phyloP scores from a whole-genome alignment of 1,140 invertebrate genomes.

The Pogonomyrmex californicus region DNA sequence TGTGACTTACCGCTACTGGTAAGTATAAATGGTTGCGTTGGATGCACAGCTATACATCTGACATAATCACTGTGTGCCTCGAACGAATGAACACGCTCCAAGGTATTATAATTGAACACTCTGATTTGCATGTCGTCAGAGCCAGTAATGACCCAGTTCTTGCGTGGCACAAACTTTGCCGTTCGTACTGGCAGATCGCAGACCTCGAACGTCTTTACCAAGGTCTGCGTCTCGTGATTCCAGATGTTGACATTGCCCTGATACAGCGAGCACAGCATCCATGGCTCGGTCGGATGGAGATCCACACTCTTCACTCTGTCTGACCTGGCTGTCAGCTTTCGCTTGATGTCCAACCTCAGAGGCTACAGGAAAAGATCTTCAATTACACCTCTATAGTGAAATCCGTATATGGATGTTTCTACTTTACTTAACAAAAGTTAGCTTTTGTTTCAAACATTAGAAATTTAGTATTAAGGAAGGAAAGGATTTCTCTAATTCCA shows the following conservation, averaged over 20 bases:
- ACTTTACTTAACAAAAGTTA: not conserved
- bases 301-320: slow-evolving; percentile 99
- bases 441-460: not conserved
- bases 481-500: not conserved
- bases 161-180: slow-evolving; percentile 98
- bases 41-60: slow-evolving; percentile 98
- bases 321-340: slow-evolving; percentile 98
- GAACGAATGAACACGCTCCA: slow-evolving; percentile 98
- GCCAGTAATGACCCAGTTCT: slow-evolving; percentile 99
- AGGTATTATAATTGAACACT: slow-evolving; percentile 99
- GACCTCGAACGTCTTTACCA: slow-evolving; percentile 98
- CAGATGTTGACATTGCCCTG: slow-evolving; percentile 99
- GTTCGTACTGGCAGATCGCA: slow-evolving; percentile 98
- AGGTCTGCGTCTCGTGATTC: slow-evolving; percentile 98
- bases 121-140: slow-evolving; percentile 98
- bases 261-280: slow-evolving; percentile 99
- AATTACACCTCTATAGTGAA: not conserved
- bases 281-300: slow-evolving; percentile 98
- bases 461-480: not conserved
- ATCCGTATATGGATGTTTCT: not conserved
- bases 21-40: slow-evolving; percentile 98
- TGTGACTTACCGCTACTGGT: slow-evolving; percentile 96
- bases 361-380: slow-evolving; percentile 88
- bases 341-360: slow-evolving; percentile 98
- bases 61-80: slow-evolving; percentile 99